phyloP scores from a whole-genome alignment of 2,797 vertebrate species.

The Pseudochaenichthys georgianus region DNA sequence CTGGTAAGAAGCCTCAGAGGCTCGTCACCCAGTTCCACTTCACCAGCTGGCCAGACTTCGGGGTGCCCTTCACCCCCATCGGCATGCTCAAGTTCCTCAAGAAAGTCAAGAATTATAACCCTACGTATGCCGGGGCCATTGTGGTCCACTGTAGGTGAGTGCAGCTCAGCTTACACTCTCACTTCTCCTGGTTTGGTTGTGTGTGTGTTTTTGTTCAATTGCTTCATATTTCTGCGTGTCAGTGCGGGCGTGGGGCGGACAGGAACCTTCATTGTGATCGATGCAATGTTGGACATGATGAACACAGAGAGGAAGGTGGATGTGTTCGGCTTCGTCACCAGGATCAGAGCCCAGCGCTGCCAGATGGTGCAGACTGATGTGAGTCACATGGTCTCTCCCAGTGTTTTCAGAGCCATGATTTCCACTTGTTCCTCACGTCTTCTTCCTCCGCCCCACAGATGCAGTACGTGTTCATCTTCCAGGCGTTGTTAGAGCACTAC shows the following conservation, averaged over 20 bases:
- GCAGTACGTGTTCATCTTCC: constrained; percentile 99
- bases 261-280: constrained; percentile 97
- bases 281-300: constrained; percentile 99
- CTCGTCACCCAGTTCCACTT: constrained; percentile 99
- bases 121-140: constrained; percentile 94
- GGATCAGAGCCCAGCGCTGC: constrained; percentile 97
- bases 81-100: constrained; percentile 99
- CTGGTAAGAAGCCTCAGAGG: constrained; percentile 96
- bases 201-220: background rate
- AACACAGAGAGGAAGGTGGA: constrained; percentile 93
- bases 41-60: constrained; percentile 99
- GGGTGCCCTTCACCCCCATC: constrained; percentile 98
- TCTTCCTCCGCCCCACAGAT: constrained; percentile 84
- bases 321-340: constrained; percentile 96
- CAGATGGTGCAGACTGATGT: constrained; percentile 99
- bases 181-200: background rate
- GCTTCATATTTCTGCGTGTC: constrained; percentile 25
- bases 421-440: background rate
- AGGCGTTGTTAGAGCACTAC: constrained; percentile 97
- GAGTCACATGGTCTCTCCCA: constrained; percentile 60
- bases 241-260: constrained; percentile 97
- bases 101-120: constrained; percentile 96
- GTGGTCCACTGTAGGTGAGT: constrained; percentile 97
- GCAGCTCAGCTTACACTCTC: background rate
- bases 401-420: background rate